Evolutionary conservation across 2,888 invertebrate species (phyloP).

Genomic region (Tricholauxania praeusta): DNA sequence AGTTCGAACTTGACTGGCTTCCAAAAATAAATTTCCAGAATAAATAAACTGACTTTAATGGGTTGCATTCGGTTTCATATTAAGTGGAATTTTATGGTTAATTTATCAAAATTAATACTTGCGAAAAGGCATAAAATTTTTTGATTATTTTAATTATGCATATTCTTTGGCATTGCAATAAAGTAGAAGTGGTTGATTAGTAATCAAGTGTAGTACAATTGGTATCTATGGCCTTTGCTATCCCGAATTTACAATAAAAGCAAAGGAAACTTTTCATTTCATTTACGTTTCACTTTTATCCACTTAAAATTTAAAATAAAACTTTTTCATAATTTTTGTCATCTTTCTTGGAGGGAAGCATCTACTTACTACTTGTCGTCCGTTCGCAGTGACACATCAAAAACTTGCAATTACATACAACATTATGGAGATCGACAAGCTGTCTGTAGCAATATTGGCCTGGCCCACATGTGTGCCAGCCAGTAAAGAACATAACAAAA

Average conservation of each 20-base stretch:
- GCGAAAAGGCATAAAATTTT: background rate
- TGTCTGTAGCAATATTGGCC: slow-evolving; percentile 60
- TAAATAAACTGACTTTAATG: slow-evolving; percentile 5
- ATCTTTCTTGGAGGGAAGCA: background rate
- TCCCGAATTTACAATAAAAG: no score
- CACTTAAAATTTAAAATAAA: background rate
- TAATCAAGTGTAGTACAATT: no score
- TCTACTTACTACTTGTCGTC: background rate
- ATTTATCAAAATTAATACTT: slow-evolving; percentile 5
- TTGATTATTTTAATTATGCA: background rate
- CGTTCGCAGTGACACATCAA: slow-evolving; percentile 35
- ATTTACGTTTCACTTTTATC: no score
- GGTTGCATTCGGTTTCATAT: background rate
- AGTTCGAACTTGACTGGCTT: slow-evolving; percentile 5
- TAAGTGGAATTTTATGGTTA: slow-evolving; percentile 18
- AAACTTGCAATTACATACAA: slow-evolving; percentile 63
- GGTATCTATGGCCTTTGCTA: no score
- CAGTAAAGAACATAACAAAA: slow-evolving; percentile 43
- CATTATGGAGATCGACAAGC: slow-evolving; percentile 68
- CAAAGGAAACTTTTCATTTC: no score
- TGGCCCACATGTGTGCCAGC: slow-evolving; percentile 51
- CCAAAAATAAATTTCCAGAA: slow-evolving; percentile 3
- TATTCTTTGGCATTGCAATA: background rate
- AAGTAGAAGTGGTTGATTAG: no score
- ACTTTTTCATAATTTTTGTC: background rate